Evolutionary conservation across 1,140 invertebrate species (phyloP).

Genomic region (Procambarus virginalis): DNA sequence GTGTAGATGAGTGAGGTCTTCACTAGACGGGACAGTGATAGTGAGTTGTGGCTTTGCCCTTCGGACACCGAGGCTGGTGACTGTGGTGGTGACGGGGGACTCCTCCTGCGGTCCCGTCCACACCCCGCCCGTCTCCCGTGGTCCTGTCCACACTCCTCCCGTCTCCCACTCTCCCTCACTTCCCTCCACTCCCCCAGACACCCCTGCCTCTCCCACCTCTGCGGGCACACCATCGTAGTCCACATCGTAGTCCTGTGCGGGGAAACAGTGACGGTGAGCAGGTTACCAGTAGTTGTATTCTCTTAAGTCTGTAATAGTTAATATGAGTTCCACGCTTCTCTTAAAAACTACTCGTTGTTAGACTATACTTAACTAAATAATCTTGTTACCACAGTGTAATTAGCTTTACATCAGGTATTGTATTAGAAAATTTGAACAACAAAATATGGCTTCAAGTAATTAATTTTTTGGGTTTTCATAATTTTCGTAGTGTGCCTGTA

Average conservation of each 20-base stretch:
- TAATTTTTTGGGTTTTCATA: no score
- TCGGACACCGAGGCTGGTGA: constrained; percentile 32
- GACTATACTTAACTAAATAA: no score
- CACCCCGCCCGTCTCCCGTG: constrained; percentile 31
- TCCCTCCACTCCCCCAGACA: constrained; percentile 5
- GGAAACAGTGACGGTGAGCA: neutral
- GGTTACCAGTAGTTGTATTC: no score
- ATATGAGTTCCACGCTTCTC: no score
- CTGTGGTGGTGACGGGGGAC: neutral
- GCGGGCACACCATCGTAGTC: constrained; percentile 41
- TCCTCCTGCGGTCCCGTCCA: constrained; percentile 44
- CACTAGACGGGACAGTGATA: constrained; percentile 58
- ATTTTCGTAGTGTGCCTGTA: no score
- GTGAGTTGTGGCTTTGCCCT: constrained; percentile 54
- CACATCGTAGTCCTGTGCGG: constrained; percentile 44
- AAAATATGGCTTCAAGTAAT: no score
- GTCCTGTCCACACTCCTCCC: constrained; percentile 44
- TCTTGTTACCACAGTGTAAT: no score
- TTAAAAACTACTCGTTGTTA: no score
- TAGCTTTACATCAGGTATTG: no score
- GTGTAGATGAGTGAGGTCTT: constrained; percentile 41
- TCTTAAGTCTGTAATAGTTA: no score
- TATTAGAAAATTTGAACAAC: no score
- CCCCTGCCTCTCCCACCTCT: constrained; percentile 13
- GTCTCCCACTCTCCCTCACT: constrained; percentile 47